A percentile compares a stretch with the other conserved stretches of the same genome.
Conservation (phyloP, 2,113 vertebrate species). For the Rhea americana region DNA sequence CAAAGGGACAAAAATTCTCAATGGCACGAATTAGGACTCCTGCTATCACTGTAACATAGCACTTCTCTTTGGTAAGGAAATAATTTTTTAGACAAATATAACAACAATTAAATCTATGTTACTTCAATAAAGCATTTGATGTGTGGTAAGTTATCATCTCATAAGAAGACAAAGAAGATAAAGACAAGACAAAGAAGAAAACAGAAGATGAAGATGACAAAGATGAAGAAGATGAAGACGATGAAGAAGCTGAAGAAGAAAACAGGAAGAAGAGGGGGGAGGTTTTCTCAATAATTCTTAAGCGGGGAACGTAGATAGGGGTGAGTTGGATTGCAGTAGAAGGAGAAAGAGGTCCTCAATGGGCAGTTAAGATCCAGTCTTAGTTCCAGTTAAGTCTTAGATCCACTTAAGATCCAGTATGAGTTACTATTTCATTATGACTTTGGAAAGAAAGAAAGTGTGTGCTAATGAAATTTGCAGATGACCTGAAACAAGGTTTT, state of each 20-base stretch:
- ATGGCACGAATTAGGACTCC: background rate
- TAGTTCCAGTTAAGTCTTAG: background rate
- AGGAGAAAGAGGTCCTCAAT: background rate
- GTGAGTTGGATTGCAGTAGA: background rate
- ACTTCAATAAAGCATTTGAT: background rate
- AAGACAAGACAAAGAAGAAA: too few relatives aligned
- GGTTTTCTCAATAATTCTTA: background rate
- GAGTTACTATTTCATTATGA: background rate
- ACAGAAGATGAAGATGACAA: too few relatives aligned
- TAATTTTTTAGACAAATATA: background rate
- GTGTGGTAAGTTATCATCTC: background rate
- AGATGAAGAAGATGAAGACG: too few relatives aligned
- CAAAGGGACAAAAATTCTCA: background rate
- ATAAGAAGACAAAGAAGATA: too few relatives aligned
- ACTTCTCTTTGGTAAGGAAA: background rate
- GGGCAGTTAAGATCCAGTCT: background rate
- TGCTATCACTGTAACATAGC: background rate
- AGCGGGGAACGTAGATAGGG: background rate
- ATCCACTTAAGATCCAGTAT: background rate
- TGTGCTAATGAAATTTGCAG: background rate
- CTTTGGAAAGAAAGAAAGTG: background rate
- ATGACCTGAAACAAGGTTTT: background rate
- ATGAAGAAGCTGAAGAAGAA: too few relatives aligned
- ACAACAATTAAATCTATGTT: background rate
- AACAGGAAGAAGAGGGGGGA: background rate